Evolutionary conservation across 2,113 vertebrate species (phyloP).

Genomic region (Colaptes auratus): DNA sequence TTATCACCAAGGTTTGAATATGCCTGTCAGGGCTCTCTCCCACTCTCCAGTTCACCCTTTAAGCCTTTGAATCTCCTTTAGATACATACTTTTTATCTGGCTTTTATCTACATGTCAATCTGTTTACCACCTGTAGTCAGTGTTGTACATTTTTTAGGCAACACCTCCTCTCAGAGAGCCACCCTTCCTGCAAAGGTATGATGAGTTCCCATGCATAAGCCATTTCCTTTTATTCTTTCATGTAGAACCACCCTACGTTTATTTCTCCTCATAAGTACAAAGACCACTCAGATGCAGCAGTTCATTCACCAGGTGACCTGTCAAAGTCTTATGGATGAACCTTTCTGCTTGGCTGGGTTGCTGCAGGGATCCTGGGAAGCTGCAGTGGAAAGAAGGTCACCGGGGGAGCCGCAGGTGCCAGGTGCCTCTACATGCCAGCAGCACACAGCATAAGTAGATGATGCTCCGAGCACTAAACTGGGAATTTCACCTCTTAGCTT

Average conservation of each 20-base stretch:
- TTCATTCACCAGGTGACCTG: not conserved
- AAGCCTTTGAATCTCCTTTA: not conserved
- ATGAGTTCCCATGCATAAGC: fast-evolving
- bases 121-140: not conserved
- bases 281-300: not conserved
- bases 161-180: not conserved
- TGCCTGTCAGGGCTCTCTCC: not conserved
- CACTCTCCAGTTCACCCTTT: not conserved
- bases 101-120: not conserved
- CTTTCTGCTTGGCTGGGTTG: not conserved
- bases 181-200: not conserved
- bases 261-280: not conserved
- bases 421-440: not conserved
- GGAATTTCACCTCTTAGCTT: not conserved
- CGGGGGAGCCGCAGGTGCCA: not conserved
- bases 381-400: not conserved
- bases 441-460: not conserved
- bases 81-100: not conserved
- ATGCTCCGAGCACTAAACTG: not conserved
- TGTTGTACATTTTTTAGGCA: not conserved
- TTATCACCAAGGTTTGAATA: not conserved
- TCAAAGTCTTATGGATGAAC: not conserved
- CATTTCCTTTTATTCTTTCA: not conserved
- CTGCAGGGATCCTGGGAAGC: not conserved
- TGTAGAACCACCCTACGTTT: not conserved